Evolutionary conservation across 2,888 invertebrate species (phyloP), one percentile per base, ranked within the genome.

Genomic region (Heteropelma amictum): DNA sequence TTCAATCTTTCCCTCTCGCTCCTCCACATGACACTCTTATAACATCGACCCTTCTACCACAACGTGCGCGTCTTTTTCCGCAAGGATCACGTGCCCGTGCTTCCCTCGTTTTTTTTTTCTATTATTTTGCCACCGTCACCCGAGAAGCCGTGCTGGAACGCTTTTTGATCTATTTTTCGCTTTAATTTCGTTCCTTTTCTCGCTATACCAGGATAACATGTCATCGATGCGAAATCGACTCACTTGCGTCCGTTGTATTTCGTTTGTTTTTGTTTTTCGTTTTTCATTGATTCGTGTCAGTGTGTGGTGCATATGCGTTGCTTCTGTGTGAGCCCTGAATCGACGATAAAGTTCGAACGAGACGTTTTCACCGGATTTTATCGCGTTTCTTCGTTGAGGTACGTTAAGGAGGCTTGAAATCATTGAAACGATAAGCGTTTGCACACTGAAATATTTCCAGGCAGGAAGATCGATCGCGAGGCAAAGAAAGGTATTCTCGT

Each of bases 91-190:
- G 63, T 64, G 60, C 47, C 61, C 58, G 14, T 45, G 45, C 10
- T 21, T 23, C 21, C 26, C 42, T 21, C 53, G 42, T 63, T 53
- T 61, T 68, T 54, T 54, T 47, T 63, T 79, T 81, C 80, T 77
- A 76, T 78, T 76, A 72, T 79, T 81, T 78, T 78, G 78, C 83
- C 84, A 86, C 87, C 87, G 84, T 86, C 87, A 87, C 87, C 87
- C 85, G 83, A 84, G 81, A 87, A 88, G 86, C 87, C 86, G 87
- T 87, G 86, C 86, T 84, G 82, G 83, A 84, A 76, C 60, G 23
- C 65, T 78, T 80, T 77, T 71, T 54, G 76, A 61, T 68, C 35
- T 54, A 38, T 68, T 28, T 60, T 72, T 71, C 54, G 75, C 74
- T 78, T 76, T 69, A 77, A 78, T 71, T 71, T 77, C 78, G 38